A percentile compares a stretch with the other conserved stretches of the same genome.
Evolutionary conservation across 2,797 vertebrate genomes (phyloP).

Genomic region (Enteromius trimaculatus): DNA sequence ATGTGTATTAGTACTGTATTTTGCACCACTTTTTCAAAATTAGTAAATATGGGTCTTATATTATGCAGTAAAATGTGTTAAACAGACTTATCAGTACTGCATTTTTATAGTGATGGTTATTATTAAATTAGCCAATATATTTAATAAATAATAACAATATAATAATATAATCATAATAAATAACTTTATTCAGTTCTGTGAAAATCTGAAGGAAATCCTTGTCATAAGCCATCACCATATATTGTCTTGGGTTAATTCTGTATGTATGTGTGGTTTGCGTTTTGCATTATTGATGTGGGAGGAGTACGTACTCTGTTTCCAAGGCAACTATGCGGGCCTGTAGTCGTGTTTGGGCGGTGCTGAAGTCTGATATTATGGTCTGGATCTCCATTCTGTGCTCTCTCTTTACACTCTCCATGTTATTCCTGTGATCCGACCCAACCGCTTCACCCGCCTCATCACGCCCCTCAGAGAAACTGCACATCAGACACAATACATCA

Average conservation of each 20-base stretch:
- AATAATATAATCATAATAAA: no score
- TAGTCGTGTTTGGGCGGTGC: conserved; percentile 82
- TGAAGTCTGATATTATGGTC: conserved; percentile 86
- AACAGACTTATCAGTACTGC: no score
- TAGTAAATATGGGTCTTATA: neutral
- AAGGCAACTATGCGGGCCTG: conserved; percentile 87
- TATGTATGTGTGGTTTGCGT: conserved; percentile 16
- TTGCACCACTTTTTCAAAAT: neutral
- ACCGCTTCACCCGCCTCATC: conserved; percentile 57
- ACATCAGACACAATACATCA: conserved; percentile 12
- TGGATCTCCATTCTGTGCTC: conserved; percentile 85
- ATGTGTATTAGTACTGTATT: neutral
- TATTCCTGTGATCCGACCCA: conserved; percentile 67
- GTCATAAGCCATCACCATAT: neutral
- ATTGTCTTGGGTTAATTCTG: conserved; percentile 5
- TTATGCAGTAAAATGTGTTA: neutral
- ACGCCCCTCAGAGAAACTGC: conserved; percentile 58
- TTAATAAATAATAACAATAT: neutral
- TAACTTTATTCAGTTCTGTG: neutral
- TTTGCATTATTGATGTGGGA: conserved; percentile 62
- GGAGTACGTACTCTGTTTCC: conserved; percentile 81
- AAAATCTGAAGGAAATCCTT: neutral
- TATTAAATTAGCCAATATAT: conserved; percentile 3
- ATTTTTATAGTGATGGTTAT: neutral
- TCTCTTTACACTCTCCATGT: conserved; percentile 78